Percentiles rank a stretch among this genome's conserved stretches.
Conservation (phyloP, 1,140 invertebrate species). For the Bathynomus jamesi region DNA sequence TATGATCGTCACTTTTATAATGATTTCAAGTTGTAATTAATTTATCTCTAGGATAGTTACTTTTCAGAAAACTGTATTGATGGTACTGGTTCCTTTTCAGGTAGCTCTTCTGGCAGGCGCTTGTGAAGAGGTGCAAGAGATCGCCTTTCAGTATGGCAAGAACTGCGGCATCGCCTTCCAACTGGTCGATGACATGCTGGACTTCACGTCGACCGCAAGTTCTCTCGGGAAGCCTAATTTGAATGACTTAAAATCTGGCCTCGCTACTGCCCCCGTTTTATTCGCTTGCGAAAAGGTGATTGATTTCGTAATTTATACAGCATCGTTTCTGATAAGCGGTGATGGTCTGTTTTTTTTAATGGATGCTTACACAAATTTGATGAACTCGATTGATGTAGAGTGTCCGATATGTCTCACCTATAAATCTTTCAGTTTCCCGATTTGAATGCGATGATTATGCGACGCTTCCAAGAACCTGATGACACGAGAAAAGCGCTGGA, state of each 20-base stretch:
- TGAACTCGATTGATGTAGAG: too few relatives aligned
- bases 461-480: slow-evolving; percentile 82
- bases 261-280: slow-evolving; percentile 85
- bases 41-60: too few relatives aligned
- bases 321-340: too few relatives aligned
- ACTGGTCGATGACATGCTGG: slow-evolving; percentile 92
- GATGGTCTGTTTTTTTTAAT: too few relatives aligned
- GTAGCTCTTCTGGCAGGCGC: slow-evolving; percentile 74
- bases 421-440: slow-evolving; percentile 90
- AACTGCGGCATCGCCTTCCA: not conserved
- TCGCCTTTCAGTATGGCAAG: slow-evolving; percentile 80
- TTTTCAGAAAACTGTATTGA: too few relatives aligned
- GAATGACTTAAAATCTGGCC: slow-evolving; percentile 86
- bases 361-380: too few relatives aligned
- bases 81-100: too few relatives aligned
- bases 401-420: too few relatives aligned
- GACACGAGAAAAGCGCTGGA: slow-evolving; percentile 89
- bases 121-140: slow-evolving; percentile 67
- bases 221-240: slow-evolving; percentile 85
- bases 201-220: slow-evolving; percentile 89
- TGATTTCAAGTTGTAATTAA: too few relatives aligned
- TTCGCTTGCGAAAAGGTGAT: slow-evolving; percentile 90
- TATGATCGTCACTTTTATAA: too few relatives aligned
- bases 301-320: too few relatives aligned
- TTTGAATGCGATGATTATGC: slow-evolving; percentile 91